These are phyloP conservation scores for Mystacides longicornis DNA, from an alignment of 2,888 invertebrate genomes.

Conservation along the genomic window DNA sequence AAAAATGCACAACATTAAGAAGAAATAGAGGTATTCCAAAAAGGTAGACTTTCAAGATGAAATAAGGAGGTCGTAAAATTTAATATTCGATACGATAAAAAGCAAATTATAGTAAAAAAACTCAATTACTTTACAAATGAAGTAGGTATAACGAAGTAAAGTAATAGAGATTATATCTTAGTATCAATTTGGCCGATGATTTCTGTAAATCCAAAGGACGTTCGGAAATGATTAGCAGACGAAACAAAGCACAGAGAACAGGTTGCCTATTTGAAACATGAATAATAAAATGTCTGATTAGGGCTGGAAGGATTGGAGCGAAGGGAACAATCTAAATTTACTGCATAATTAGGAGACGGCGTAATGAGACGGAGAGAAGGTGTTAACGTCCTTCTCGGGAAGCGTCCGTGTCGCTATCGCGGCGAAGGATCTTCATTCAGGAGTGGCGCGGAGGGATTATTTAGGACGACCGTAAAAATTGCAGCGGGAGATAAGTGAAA, in stretches of 20 bases:
- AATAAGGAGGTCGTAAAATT: too few relatives aligned
- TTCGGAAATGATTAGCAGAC: too few relatives aligned
- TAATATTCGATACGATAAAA: too few relatives aligned
- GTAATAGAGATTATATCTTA: too few relatives aligned
- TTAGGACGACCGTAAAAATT: constrained; percentile 1
- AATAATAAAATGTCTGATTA: background rate
- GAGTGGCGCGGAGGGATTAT: background rate
- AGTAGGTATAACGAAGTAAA: too few relatives aligned
- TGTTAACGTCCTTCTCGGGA: background rate
- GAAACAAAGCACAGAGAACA: background rate
- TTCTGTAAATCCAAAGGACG: too few relatives aligned
- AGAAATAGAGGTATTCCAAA: too few relatives aligned
- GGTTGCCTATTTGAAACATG: background rate
- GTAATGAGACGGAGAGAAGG: background rate
- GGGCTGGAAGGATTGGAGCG: background rate
- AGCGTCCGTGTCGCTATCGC: background rate
- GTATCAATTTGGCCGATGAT: too few relatives aligned
- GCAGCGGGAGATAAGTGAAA: background rate
- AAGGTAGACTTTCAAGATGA: too few relatives aligned
- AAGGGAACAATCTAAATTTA: background rate
- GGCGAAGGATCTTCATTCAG: background rate
- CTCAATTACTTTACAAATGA: too few relatives aligned
- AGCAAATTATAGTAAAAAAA: too few relatives aligned
- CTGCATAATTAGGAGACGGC: background rate
- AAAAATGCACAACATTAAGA: too few relatives aligned